Evolutionary conservation across 1,140 invertebrate species (phyloP), one percentile per base, ranked within the genome.

Genomic region (Lepidurus couesii): DNA sequence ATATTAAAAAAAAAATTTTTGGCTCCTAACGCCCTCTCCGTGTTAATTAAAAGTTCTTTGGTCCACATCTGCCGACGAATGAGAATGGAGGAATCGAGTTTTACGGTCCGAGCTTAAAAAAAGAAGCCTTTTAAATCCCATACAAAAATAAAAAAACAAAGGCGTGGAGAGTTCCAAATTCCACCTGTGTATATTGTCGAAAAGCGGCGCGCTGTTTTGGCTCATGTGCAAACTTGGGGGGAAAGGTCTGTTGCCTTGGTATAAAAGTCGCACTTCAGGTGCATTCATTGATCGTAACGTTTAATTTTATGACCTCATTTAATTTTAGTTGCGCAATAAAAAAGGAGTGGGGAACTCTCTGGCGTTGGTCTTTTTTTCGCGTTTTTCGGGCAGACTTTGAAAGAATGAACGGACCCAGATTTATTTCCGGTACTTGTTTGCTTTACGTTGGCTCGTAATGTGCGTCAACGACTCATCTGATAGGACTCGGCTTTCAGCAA

Each of bases 381-480:
- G 16, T 65, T 47, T 47, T 16, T 21, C 53, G 16, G 53, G 53
- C 8, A 7, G 8, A 65, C 16, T 7, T 7, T 7, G 13, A 65
- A 21, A 65, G 53, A 65, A 9, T 65, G 53, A 65, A 65, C 53
- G 16, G 53, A 65, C 21, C 53, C 53, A 65, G 53, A 65, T 65
- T 65, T 65, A 65, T 65, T 65, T 65, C 53, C 53, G 53, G 53
- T 65, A 65, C 53, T 65, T 65, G 53, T 65, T 65, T 65, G 53
- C n/a, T 65, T 65, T 65, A 65, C 53, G 53, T 21, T 65, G 53
- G 16, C 53, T 65, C 53, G 53, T 65, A 65, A 65, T 65, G 53
- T 65, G 53, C 53, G 53, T 65, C 53, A 65, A 65, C 53, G 53
- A 65, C 53, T 65, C 53, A 65, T 65, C 53, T 65, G 21, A 13